These are phyloP conservation scores for Channa maculata DNA, from an alignment of 2,113 vertebrate genomes.

Conservation along the genomic window DNA sequence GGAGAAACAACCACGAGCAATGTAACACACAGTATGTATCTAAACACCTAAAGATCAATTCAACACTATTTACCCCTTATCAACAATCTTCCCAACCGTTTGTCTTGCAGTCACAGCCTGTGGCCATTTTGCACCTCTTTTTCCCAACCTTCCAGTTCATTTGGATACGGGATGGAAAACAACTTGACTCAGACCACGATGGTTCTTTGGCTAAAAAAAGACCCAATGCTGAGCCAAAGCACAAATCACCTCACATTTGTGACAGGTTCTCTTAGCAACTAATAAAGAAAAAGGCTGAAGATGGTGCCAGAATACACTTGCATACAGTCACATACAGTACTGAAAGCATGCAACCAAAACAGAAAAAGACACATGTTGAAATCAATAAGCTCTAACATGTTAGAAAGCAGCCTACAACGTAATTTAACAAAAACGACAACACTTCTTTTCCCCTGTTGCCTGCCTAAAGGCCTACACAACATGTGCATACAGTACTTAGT, in stretches of 20 bases:
- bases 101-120: slow-evolving; percentile 3
- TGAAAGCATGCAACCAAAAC: slow-evolving; percentile 31
- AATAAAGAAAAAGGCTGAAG: not conserved
- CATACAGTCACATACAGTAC: slow-evolving; percentile 34
- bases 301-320: slow-evolving; percentile 5
- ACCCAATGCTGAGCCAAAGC: not conserved
- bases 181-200: not conserved
- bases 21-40: too few relatives aligned
- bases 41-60: too few relatives aligned
- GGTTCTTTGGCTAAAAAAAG: slow-evolving; percentile 1
- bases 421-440: slow-evolving; percentile 28
- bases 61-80: not conserved
- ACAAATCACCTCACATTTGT: slow-evolving; percentile 18
- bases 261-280: not conserved
- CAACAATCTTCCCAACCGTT: not conserved
- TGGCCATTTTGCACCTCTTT: not conserved
- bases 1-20: too few relatives aligned
- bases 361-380: slow-evolving; percentile 34
- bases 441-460: not conserved
- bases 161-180: not conserved
- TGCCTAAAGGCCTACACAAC: slow-evolving; percentile 14
- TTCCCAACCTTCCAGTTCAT: not conserved
- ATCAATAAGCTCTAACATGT: slow-evolving; percentile 35
- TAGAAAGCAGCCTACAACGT: slow-evolving; percentile 21
- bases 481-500: slow-evolving; percentile 28